Conservation (phyloP, 1,140 invertebrate genomes). For the Ceratina japonica region DNA sequence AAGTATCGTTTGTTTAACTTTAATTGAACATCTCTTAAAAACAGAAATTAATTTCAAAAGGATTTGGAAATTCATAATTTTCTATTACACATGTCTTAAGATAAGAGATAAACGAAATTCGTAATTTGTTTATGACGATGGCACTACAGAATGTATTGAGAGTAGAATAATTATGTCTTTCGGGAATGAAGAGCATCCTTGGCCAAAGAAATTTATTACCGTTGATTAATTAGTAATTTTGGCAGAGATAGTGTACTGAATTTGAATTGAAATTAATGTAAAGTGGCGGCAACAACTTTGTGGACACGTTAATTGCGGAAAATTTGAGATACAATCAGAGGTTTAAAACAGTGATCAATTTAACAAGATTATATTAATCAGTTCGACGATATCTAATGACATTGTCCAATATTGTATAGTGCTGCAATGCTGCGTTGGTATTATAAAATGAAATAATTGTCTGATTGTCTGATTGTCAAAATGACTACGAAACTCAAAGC, state of each 20-base stretch:
- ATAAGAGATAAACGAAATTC: no score
- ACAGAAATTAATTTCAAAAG: no score
- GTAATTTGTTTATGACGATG: no score
- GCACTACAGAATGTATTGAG: no score
- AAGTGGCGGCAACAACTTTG: not conserved
- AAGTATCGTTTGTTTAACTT: no score
- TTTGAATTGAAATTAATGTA: not conserved
- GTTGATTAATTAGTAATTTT: not conserved
- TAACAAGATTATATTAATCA: not conserved
- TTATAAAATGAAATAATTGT: no score
- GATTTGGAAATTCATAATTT: no score
- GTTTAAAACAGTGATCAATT: not conserved
- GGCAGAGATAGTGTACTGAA: not conserved
- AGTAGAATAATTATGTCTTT: no score
- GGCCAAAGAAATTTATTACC: not conserved
- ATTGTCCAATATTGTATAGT: not conserved
- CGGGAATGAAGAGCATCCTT: no score
- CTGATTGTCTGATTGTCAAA: not conserved
- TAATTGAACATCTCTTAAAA: no score
- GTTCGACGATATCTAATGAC: not conserved
- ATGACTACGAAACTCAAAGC: not conserved
- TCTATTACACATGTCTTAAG: no score
- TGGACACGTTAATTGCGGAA: not conserved
- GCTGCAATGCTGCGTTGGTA: not conserved
- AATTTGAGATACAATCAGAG: not conserved